Evolutionary conservation across 2,797 vertebrate genomes (phyloP), one percentile per base, ranked within the genome.

Genomic region (Arremon aurantiirostris): DNA sequence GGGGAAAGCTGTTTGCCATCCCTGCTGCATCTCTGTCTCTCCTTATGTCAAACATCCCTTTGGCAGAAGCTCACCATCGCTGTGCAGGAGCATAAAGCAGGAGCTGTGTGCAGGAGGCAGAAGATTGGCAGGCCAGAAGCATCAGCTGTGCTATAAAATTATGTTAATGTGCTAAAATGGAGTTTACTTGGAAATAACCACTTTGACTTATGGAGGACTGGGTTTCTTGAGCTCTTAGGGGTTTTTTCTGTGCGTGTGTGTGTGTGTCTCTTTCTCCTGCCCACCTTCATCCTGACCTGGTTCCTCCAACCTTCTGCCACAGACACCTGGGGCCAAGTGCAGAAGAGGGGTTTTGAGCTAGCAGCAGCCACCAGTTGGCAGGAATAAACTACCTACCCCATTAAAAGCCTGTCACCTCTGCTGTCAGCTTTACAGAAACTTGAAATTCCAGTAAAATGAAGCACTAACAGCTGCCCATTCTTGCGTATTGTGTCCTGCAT

Each of bases 401-500:
- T 66, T 84, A 84, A 93, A 94, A 86, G 49, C 56, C 80, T 77
- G 37, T 79, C 94, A 93, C 60, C 81, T 96, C 73, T 88, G 56
- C 63, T 64, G 22, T 86, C 88, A 70, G 86, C 70, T 95, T 93
- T 90, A 76, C 59, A 73, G 77, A 86, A 90, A 52, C 42, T 86
- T 94, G 84, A 90, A 90, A 82, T 86, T 66, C 82, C 55, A 79
- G 47, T 65, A 88, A 95, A 94, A 83, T 60, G 73, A 88, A 96
- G 86, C 47, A 66, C 82, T 79, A 93, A 79, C 94, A 95, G 70
- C 59, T 93, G 88, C 39, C 32, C 28, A 3, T 66, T 86, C 72
- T 63, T 81, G 14, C 27, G 39, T 92, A 68, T 85, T 82, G 41
- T 66, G 59, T 61, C 56, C 59, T 46, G 39, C 37, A 52, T 90